A percentile compares a stretch with the other conserved stretches of the same genome.
Evolutionary conservation across 1,140 invertebrate genomes (phyloP).

Genomic region (Tyrophagus putrescentiae): DNA sequence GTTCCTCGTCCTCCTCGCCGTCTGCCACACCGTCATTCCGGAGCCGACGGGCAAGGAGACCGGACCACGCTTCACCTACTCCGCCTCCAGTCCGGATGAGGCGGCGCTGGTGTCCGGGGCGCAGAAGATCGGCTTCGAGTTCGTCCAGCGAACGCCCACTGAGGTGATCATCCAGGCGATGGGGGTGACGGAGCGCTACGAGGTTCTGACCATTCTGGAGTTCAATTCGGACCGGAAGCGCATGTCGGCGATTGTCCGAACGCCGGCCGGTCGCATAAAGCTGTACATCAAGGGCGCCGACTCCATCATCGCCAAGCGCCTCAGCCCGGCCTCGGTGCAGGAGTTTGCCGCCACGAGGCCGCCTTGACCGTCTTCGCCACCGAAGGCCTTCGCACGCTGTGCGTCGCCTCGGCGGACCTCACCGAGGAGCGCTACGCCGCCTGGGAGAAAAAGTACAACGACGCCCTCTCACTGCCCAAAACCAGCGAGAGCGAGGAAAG

Average conservation of each 20-base stretch:
- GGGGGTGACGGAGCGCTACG: conserved; percentile 44
- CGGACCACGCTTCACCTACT: too few relatives aligned
- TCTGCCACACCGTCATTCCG: conserved; percentile 97
- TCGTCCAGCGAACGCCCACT: conserved; percentile 68
- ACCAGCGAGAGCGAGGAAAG: not conserved
- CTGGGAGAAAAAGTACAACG: conserved; percentile 20
- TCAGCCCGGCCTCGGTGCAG: conserved; percentile 36
- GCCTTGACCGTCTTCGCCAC: conserved; percentile 80
- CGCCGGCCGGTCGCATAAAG: conserved; percentile 60
- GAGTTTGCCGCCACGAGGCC: conserved; percentile 54
- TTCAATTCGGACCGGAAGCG: conserved; percentile 83
- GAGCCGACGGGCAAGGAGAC: conserved; percentile 55
- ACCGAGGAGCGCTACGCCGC: conserved; percentile 48
- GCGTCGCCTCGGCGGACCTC: conserved; percentile 67
- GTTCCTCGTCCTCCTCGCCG: conserved; percentile 73
- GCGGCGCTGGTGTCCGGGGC: conserved; percentile 85
- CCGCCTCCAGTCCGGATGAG: conserved; percentile 90
- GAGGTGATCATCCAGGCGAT: conserved; percentile 55
- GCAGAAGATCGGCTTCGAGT: conserved; percentile 66
- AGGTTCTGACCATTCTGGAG: conserved; percentile 87
- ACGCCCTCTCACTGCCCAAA: too few relatives aligned
- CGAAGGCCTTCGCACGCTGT: conserved; percentile 59
- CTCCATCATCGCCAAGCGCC: conserved; percentile 59
- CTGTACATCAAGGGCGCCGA: conserved; percentile 81
- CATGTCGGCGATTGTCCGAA: conserved; percentile 78